Evolutionary conservation across 2,113 vertebrate species (phyloP), one percentile per base, ranked within the genome.

Genomic region (Vidua chalybeata): DNA sequence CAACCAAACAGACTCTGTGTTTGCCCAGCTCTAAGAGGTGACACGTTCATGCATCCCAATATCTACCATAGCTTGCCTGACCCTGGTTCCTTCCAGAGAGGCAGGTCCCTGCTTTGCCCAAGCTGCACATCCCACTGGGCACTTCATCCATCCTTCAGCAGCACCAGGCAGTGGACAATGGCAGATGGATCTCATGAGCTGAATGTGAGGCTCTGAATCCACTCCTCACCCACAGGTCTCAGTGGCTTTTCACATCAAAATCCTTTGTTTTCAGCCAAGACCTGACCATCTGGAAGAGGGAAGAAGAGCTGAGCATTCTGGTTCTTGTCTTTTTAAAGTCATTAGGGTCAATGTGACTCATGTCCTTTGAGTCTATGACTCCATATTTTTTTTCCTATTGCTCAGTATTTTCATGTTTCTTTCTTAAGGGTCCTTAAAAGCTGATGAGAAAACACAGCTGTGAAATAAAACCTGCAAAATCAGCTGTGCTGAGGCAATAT

Each of bases 41-140:
- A 51, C 13, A 39, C 0, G 0, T 31, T 33, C 0, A 0, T 46
- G 41, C 13, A 24, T 64, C 35, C 54, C 1, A 1, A 4, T 4
- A 2, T 15, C 11, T 30, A 4, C 15, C 11, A n/a, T 51, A 39
- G 10, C n/a, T 87, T 2, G 0, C 33, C 67, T 26, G 31, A 48
- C 9, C 1, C 22, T 31, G 22, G 2, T 3, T 64, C 43, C 6
- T 77, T 75, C n/a, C 3, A 3, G 43, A 68, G 20, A 5, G 14
- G 12, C 26, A 68, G 35, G 22, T 62, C 11, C 75, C 22, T 13
- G 31, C 45, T 68, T 59, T n/a, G 19, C 22, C 27, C 31, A 30
- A 56, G 35, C 35, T 84, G 31, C 7, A 2, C 5, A 7, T 74
- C 45, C 46, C 59, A 59, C 33, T 7, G 14, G 21, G 27, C 12